These are phyloP conservation scores for Lycaena phlaeas DNA, from an alignment of 2,888 invertebrate species.

Conservation along the genomic window DNA sequence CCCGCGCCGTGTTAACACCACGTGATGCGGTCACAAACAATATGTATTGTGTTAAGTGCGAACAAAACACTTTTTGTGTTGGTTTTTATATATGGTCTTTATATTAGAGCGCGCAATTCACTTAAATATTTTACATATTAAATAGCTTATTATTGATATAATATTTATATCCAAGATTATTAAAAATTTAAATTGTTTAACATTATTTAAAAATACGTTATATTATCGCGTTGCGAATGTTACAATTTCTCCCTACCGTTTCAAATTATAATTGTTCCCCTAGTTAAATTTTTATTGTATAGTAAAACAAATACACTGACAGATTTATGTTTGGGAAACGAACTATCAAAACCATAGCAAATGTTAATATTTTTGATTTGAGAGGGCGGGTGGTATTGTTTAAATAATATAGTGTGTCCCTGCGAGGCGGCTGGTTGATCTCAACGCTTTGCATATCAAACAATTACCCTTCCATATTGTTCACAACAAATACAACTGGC, in stretches of 20 bases:
- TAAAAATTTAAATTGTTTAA: too few relatives aligned
- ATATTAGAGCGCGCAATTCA: too few relatives aligned
- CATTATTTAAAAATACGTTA: too few relatives aligned
- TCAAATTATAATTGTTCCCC: too few relatives aligned
- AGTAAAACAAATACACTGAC: conserved; percentile 4
- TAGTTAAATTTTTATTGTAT: too few relatives aligned
- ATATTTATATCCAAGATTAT: too few relatives aligned
- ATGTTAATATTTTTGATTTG: conserved; percentile 17
- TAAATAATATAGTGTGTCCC: conserved; percentile 40
- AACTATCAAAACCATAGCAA: conserved; percentile 2
- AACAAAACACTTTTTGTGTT: conserved; percentile 33
- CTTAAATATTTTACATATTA: too few relatives aligned
- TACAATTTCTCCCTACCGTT: too few relatives aligned
- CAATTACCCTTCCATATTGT: conserved; percentile 54
- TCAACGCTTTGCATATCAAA: conserved; percentile 59
- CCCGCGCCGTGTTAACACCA: conserved; percentile 44
- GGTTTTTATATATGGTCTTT: conserved; percentile 6
- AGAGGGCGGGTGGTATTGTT: conserved; percentile 22
- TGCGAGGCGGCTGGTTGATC: conserved; percentile 44
- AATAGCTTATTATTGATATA: too few relatives aligned
- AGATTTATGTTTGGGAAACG: conserved; percentile 5
- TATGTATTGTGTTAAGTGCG: conserved; percentile 56
- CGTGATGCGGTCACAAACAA: conserved; percentile 54
- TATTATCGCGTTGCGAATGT: too few relatives aligned
- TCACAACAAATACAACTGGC: conserved; percentile 50